Percentiles rank a stretch among this genome's conserved stretches.
These are phyloP conservation scores for Apoda limacodes DNA, from an alignment of 2,888 invertebrate species.

Conservation along the genomic window DNA sequence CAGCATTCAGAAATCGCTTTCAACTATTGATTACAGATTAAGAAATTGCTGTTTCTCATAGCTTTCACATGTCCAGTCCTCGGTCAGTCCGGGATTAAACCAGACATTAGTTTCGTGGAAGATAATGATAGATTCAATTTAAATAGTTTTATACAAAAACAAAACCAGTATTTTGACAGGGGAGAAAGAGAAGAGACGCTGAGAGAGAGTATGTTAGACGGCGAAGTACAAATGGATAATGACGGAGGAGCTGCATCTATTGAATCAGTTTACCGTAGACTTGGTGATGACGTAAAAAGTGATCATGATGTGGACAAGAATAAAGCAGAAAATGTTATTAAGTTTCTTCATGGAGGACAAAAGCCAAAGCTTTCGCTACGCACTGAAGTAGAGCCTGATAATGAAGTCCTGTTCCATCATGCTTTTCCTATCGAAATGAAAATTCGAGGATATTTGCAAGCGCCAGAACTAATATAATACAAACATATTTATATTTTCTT, in stretches of 20 bases:
- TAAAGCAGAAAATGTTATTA: slow-evolving; percentile 13
- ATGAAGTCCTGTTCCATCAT: slow-evolving; percentile 30
- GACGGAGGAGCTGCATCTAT: slow-evolving; percentile 27
- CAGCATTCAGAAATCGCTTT: slow-evolving; percentile 8
- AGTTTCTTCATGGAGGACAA: slow-evolving; percentile 16
- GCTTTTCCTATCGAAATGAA: slow-evolving; percentile 37
- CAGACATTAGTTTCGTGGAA: slow-evolving; percentile 39
- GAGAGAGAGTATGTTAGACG: slow-evolving; percentile 4
- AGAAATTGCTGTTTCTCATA: slow-evolving; percentile 14
- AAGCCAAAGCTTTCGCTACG: slow-evolving; percentile 13
- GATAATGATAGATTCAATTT: slow-evolving; percentile 43
- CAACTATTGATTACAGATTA: too few relatives aligned
- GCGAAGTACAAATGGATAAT: slow-evolving; percentile 12
- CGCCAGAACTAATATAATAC: too few relatives aligned
- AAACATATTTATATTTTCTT: too few relatives aligned
- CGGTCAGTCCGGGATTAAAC: slow-evolving; percentile 27
- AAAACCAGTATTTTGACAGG: slow-evolving; percentile 18
- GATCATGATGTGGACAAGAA: slow-evolving; percentile 9
- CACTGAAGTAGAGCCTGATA: slow-evolving; percentile 16
- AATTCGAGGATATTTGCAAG: slow-evolving; percentile 34
- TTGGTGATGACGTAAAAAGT: slow-evolving; percentile 6
- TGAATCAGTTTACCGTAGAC: slow-evolving; percentile 17
- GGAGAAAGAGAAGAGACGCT: slow-evolving; percentile 2
- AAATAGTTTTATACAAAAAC: slow-evolving; percentile 25
- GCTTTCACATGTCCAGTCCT: slow-evolving; percentile 15